phyloP scores from a whole-genome alignment of 2,888 invertebrate genomes.

The Parelbella ahira region DNA sequence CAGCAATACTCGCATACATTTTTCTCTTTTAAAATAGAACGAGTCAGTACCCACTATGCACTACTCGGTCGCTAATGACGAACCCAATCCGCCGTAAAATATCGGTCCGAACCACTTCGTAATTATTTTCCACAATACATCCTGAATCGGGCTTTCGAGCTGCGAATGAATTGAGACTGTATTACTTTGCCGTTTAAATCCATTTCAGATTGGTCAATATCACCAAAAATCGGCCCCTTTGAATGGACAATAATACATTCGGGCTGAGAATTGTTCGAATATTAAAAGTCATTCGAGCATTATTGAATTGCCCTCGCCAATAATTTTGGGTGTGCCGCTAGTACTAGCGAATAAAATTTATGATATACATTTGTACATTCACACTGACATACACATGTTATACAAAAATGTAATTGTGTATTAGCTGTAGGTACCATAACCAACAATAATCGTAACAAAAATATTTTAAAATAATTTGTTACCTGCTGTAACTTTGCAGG shows the following conservation, averaged over 20 bases:
- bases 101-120: constrained; percentile 37
- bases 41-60: constrained; percentile 1
- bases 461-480: no score
- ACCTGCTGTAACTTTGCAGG: no score
- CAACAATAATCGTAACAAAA: no score
- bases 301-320: constrained; percentile 69
- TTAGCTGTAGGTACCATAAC: no score
- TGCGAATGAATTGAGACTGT: constrained; percentile 31
- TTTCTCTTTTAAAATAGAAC: neutral
- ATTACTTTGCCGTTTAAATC: constrained; percentile 15
- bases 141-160: constrained; percentile 16
- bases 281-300: constrained; percentile 75
- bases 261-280: constrained; percentile 61
- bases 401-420: no score
- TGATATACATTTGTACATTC: no score
- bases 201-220: constrained; percentile 28
- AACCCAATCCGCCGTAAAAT: constrained; percentile 41
- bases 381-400: no score
- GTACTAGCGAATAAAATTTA: constrained; percentile 34
- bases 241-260: constrained; percentile 52
- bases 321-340: constrained; percentile 44
- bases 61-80: constrained; percentile 13
- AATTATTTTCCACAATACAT: constrained; percentile 28
- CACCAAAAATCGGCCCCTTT: constrained; percentile 50
- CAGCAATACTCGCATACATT: no score